Conservation (phyloP, 2,797 vertebrate species). For the Trematomus bernacchii region DNA sequence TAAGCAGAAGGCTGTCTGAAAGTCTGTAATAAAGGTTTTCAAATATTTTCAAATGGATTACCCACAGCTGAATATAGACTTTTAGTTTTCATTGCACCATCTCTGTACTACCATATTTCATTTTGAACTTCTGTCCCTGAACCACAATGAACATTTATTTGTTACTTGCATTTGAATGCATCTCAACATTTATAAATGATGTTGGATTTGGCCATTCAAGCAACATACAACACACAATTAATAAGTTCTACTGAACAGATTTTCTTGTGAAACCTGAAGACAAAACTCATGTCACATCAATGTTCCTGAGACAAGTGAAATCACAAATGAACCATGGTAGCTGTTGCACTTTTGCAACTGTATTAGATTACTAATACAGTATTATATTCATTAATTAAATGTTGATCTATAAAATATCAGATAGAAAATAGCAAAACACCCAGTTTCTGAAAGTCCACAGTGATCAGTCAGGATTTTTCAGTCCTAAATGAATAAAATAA, state of each 20-base stretch:
- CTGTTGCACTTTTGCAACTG: slow-evolving; percentile 4
- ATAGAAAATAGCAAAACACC: too few relatives aligned
- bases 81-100: neutral
- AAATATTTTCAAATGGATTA: slow-evolving; percentile 26
- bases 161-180: neutral
- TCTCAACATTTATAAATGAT: neutral
- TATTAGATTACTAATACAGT: neutral
- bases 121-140: slow-evolving; percentile 4
- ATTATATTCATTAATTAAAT: too few relatives aligned
- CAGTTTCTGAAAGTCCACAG: too few relatives aligned
- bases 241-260: neutral
- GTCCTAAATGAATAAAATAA: too few relatives aligned
- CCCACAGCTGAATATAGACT: slow-evolving; percentile 9
- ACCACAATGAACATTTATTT: neutral
- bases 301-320: slow-evolving; percentile 24
- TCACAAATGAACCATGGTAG: slow-evolving; percentile 13
- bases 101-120: neutral
- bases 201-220: neutral
- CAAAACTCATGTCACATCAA: slow-evolving; percentile 18
- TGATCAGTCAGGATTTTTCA: too few relatives aligned
- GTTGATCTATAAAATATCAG: too few relatives aligned
- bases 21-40: slow-evolving; percentile 9
- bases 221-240: neutral
- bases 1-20: slow-evolving; percentile 26
- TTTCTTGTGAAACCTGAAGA: slow-evolving; percentile 11